These are phyloP conservation scores for Oenanthe melanoleuca DNA, from an alignment of 2,113 vertebrate species.

Conservation along the genomic window DNA sequence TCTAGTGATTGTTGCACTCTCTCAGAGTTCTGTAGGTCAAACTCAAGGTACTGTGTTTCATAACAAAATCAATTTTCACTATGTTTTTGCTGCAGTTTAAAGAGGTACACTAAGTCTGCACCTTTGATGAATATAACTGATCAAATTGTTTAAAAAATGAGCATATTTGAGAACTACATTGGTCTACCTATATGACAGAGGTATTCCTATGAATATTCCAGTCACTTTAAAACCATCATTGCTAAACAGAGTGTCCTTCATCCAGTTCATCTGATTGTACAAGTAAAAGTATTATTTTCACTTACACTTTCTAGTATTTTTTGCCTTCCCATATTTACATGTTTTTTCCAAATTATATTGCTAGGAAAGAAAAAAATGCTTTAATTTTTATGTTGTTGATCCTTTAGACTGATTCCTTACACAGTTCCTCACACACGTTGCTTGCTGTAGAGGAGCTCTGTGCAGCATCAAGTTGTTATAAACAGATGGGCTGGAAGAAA, in stretches of 20 bases:
- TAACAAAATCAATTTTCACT: slow-evolving; percentile 64
- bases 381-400: background rate
- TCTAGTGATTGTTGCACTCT: slow-evolving; percentile 29
- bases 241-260: background rate
- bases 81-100: slow-evolving; percentile 46
- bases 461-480: background rate
- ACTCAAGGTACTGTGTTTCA: slow-evolving; percentile 47
- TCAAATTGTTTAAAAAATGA: slow-evolving; percentile 41
- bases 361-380: background rate
- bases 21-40: slow-evolving; percentile 53
- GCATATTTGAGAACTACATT: background rate
- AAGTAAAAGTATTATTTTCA: background rate
- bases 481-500: background rate
- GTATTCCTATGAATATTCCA: background rate
- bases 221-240: slow-evolving; percentile 30
- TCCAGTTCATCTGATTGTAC: background rate
- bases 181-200: slow-evolving; percentile 21
- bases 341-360: background rate
- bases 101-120: slow-evolving; percentile 32
- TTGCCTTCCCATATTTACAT: background rate
- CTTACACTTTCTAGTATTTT: background rate
- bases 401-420: background rate
- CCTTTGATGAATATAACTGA: slow-evolving; percentile 10
- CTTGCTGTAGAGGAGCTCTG: background rate
- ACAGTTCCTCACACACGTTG: background rate